Percentiles rank a stretch among this genome's conserved stretches.
These are phyloP conservation scores for Erpetoichthys calabaricus DNA, from an alignment of 2,797 vertebrate genomes.

Conservation along the genomic window DNA sequence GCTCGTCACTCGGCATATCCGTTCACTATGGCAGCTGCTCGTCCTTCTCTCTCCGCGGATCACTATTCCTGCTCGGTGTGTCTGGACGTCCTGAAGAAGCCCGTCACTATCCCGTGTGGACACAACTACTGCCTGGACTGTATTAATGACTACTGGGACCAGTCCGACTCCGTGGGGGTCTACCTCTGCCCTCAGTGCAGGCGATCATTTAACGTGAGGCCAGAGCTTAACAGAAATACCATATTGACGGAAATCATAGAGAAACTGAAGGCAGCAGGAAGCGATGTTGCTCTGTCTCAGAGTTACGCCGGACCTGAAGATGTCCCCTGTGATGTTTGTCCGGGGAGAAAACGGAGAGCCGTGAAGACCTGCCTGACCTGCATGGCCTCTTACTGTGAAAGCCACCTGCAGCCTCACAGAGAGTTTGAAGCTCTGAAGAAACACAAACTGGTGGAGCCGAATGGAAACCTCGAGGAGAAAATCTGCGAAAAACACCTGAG, in stretches of 20 bases:
- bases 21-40: slow-evolving; percentile 44
- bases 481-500: slow-evolving; percentile 57
- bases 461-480: slow-evolving; percentile 52
- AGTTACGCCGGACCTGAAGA: slow-evolving; percentile 36
- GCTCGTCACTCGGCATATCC: too few relatives aligned
- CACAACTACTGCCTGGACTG: slow-evolving; percentile 79
- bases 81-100: slow-evolving; percentile 51
- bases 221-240: slow-evolving; percentile 58
- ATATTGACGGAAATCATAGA: slow-evolving; percentile 63
- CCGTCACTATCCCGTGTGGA: slow-evolving; percentile 68
- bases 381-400: slow-evolving; percentile 59
- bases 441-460: slow-evolving; percentile 59
- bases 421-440: slow-evolving; percentile 51
- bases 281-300: slow-evolving; percentile 37
- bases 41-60: slow-evolving; percentile 45
- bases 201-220: slow-evolving; percentile 63
- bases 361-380: slow-evolving; percentile 63
- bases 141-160: slow-evolving; percentile 69
- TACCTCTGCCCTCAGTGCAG: slow-evolving; percentile 69
- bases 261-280: slow-evolving; percentile 43
- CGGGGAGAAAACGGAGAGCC: slow-evolving; percentile 48
- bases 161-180: slow-evolving; percentile 50
- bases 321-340: slow-evolving; percentile 57
- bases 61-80: slow-evolving; percentile 69
- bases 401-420: slow-evolving; percentile 55